A percentile compares a stretch with the other conserved stretches of the same genome.
Conservation (phyloP, 1,140 invertebrate species). For the Drosophila kanapiae region DNA sequence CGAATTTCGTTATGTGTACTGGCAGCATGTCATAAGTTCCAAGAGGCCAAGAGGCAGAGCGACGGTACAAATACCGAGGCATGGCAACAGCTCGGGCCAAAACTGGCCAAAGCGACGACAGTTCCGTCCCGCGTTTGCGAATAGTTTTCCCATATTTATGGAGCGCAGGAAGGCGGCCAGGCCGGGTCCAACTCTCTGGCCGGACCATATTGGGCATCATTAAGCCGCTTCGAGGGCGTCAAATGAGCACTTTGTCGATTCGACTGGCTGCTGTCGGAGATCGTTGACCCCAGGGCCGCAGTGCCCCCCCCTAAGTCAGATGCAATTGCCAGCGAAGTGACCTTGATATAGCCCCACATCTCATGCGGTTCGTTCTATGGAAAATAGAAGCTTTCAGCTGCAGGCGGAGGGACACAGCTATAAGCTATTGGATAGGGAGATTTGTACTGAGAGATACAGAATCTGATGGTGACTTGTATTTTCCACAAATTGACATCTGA, state of each 20-base stretch:
- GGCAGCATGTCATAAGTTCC: conserved; percentile 40
- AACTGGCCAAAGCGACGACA: conserved; percentile 53
- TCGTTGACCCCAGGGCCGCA: conserved; percentile 37
- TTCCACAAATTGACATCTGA: conserved; percentile 71
- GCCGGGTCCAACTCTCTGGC: conserved; percentile 10
- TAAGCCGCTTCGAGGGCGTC: conserved; percentile 45
- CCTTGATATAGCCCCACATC: conserved; percentile 36
- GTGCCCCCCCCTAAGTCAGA: conserved; percentile 16
- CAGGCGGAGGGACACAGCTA: conserved; percentile 4
- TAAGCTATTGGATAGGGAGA: conserved; percentile 6
- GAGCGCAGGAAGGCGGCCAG: conserved; percentile 32
- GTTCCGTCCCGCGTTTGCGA: conserved; percentile 29
- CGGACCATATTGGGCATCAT: conserved; percentile 58
- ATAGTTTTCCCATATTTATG: conserved; percentile 60
- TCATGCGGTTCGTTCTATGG: not conserved
- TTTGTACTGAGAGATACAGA: conserved; percentile 2
- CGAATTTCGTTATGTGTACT: not conserved
- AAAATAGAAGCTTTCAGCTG: conserved; percentile 22
- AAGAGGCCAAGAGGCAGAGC: conserved; percentile 17
- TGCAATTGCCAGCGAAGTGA: conserved; percentile 52
- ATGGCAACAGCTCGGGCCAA: conserved; percentile 8
- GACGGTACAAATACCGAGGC: no score
- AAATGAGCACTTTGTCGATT: conserved; percentile 45
- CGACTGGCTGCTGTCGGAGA: conserved; percentile 16
- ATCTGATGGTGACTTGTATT: conserved; percentile 45